phyloP scores from a whole-genome alignment of 2,113 vertebrate genomes.

The Gavialis gangeticus region DNA sequence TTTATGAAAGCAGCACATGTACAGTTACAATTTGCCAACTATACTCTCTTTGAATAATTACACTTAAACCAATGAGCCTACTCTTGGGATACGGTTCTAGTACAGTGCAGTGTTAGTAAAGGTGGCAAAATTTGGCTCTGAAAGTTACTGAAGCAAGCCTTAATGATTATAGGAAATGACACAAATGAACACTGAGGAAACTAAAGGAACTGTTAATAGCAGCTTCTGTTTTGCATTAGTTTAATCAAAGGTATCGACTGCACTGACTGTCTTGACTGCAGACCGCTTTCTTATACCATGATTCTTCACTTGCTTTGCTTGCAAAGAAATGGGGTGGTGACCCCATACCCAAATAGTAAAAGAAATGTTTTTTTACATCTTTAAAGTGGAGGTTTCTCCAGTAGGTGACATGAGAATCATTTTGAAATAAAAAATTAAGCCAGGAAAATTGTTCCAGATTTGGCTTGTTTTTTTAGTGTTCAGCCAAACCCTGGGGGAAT shows the following conservation, averaged over 20 bases:
- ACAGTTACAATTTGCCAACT: not conserved
- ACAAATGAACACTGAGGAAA: not conserved
- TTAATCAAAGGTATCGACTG: too few relatives aligned
- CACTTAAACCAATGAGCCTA: not conserved
- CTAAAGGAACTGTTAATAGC: not conserved
- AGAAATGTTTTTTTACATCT: not conserved
- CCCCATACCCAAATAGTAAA: not conserved
- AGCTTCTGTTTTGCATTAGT: not conserved
- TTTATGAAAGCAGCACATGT: not conserved
- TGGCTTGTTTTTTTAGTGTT: rapidly evolving
- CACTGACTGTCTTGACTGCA: not conserved
- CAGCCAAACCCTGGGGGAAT: not conserved
- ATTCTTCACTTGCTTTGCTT: not conserved
- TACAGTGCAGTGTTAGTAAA: not conserved
- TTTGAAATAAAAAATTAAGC: not conserved
- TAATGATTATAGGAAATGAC: not conserved
- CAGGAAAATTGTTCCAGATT: not conserved
- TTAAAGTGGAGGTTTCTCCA: not conserved
- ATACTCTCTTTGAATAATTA: not conserved
- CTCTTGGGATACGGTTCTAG: not conserved
- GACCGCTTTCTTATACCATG: not conserved
- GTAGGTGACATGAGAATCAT: not conserved
- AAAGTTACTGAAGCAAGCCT: not conserved
- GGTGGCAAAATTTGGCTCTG: not conserved
- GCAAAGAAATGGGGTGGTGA: not conserved